These are phyloP conservation scores for Chaenogobius annularis DNA, from an alignment of 2,113 vertebrate genomes.

Conservation along the genomic window DNA sequence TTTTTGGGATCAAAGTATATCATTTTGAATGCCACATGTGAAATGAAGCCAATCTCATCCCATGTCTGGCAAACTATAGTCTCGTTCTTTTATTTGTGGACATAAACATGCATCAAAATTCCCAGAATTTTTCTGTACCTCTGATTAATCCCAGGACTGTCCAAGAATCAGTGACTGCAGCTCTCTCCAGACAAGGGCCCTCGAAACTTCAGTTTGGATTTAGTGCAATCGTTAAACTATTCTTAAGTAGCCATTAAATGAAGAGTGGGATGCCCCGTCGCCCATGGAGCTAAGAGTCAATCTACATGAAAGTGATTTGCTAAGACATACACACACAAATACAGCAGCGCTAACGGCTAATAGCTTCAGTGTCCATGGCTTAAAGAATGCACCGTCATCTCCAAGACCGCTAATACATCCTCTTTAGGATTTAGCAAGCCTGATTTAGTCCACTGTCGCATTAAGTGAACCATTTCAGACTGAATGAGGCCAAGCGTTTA, in stretches of 20 bases:
- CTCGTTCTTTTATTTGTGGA: constrained; percentile 39
- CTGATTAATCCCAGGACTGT: constrained; percentile 42
- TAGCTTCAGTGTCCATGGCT: constrained; percentile 62
- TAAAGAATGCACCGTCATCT: constrained; percentile 32
- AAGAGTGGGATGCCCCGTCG: constrained; percentile 63
- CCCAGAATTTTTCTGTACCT: constrained; percentile 31
- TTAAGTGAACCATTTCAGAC: constrained; percentile 56
- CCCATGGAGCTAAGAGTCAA: constrained; percentile 63
- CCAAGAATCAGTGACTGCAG: constrained; percentile 25
- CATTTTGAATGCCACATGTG: constrained; percentile 36
- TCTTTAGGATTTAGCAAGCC: constrained; percentile 48
- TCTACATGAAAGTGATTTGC: constrained; percentile 70
- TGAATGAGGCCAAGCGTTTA: constrained; percentile 46
- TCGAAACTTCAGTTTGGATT: constrained; percentile 66
- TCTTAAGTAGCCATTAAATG: constrained; percentile 67
- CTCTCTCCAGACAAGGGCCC: constrained; percentile 56
- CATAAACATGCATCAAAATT: constrained; percentile 33
- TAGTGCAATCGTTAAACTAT: constrained; percentile 56
- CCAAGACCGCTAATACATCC: constrained; percentile 25
- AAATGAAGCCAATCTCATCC: constrained; percentile 45
- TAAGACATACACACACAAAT: constrained; percentile 48
- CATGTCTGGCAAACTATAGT: constrained; percentile 46
- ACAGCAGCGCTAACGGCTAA: constrained; percentile 43
- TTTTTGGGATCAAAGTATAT: constrained; percentile 37
- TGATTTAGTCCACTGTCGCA: constrained; percentile 67